Base-by-base conservation (phyloP, 2,113 vertebrate species). In the Chauna torquata region DNA sequence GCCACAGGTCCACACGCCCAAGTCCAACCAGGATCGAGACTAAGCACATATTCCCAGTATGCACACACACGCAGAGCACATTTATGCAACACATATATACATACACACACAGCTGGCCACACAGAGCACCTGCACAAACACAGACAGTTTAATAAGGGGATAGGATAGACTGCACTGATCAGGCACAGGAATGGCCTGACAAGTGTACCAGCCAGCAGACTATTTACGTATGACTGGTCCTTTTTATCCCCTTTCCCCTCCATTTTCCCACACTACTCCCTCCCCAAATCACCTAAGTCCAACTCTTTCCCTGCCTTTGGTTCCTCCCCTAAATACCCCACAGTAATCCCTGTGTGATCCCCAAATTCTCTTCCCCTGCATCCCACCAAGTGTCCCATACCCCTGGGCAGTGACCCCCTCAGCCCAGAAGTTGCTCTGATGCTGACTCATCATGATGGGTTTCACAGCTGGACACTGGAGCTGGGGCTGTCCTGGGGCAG, bases 31-130 rank as follows among this genome's bases (percentile, higher is more conserved):
- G 23, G 0, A 72, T 20, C 0, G 3, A 54, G 55, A 9, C 23
- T 24, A 40, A 64, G 30, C 16, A 27, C 11, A 6, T 28, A 4
- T 38, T 66, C 23, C 27, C 27, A 9, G 36, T 1, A 30, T 20
- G 32, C 47, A 44, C 17, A 24, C 1, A 1, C 24, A 22, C 7
- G 32, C 45, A 23, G 0, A 58, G 30, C 10, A 62, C n/a, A 24
- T 40, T 40, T 25, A 40, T 27, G 17, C 61, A 23, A 17, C 24
- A 9, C 17, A 4, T 0, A 8, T 2, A 7, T 4, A 8, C 0
- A 1, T 11, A 12, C 3, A 30, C 6, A 6, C 55, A 19, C 4
- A 25, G 57, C 36, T 12, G 61, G 36, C 24, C 36, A 18, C 61
- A 27, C 24, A 12, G 10, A 62, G 36, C 24, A 62, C 24, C 59